Percentiles rank a stretch among this genome's conserved stretches.
phyloP scores from a whole-genome alignment of 2,797 vertebrate genomes.

The Sternotherus odoratus region DNA sequence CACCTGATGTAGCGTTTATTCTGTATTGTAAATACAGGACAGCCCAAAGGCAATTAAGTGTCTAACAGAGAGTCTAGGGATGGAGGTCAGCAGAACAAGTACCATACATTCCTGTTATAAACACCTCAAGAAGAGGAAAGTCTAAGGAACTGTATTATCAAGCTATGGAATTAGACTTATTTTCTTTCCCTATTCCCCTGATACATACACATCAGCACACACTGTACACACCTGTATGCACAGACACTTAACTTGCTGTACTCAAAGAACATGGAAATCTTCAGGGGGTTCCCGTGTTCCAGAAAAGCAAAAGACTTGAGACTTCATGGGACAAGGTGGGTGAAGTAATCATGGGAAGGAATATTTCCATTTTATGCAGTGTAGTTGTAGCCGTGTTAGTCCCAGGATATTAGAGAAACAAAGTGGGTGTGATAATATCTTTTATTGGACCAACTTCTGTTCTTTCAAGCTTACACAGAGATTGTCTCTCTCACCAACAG shows the following conservation, averaged over 20 bases:
- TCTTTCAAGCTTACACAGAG: not conserved
- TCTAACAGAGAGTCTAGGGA: not conserved
- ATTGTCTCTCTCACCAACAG: not conserved
- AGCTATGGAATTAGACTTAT: not conserved
- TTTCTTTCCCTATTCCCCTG: not conserved
- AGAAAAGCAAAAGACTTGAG: conserved; percentile 1
- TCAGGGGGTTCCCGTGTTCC: not conserved
- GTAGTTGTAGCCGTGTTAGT: not conserved
- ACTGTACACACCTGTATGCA: not conserved
- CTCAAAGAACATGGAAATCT: conserved; percentile 8
- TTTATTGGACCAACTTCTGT: not conserved
- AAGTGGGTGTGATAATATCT: not conserved
- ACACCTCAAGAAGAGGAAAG: not conserved
- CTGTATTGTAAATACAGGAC: not conserved
- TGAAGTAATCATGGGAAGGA: not conserved
- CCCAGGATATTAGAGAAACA: not conserved
- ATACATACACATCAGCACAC: not conserved
- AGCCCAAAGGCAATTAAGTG: not conserved
- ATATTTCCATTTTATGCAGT: not conserved
- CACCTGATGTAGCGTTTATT: not conserved
- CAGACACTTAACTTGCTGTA: not conserved
- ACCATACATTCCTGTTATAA: not conserved
- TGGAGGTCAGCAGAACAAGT: not conserved
- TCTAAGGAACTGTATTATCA: not conserved
- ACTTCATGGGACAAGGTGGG: not conserved